phyloP scores from a whole-genome alignment of 2,113 vertebrate species.

The Corydoras sp. region DNA sequence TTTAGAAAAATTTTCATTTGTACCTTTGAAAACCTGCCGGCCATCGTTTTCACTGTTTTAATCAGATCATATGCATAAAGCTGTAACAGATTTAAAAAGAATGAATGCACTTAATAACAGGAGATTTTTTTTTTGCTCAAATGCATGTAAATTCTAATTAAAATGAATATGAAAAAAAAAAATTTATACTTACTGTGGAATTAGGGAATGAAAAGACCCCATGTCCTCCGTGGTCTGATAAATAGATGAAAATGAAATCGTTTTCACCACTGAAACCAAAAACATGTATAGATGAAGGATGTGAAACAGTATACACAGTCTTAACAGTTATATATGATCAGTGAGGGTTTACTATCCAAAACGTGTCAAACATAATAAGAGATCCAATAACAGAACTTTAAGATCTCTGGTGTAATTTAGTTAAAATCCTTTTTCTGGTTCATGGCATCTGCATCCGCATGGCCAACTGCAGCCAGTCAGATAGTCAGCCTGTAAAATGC shows the following conservation, averaged over 20 bases:
- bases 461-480: too few relatives aligned
- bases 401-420: too few relatives aligned
- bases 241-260: conserved; percentile 29
- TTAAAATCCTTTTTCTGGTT: too few relatives aligned
- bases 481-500: too few relatives aligned
- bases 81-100: conserved; percentile 6
- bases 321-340: not conserved
- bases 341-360: too few relatives aligned
- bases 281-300: not conserved
- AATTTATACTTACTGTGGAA: conserved; percentile 9
- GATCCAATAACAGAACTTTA: too few relatives aligned
- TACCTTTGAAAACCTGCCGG: conserved; percentile 22
- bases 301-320: not conserved
- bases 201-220: conserved; percentile 32
- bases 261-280: conserved; percentile 14
- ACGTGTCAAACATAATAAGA: too few relatives aligned
- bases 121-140: too few relatives aligned
- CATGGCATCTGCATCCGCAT: too few relatives aligned
- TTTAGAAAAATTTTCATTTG: not conserved
- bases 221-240: conserved; percentile 33
- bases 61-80: conserved; percentile 31
- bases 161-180: too few relatives aligned
- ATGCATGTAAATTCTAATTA: too few relatives aligned
- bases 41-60: conserved; percentile 12
- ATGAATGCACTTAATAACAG: not conserved